Base-by-base conservation (phyloP, 1,140 invertebrate genomes). In the Scaptomyza graminum region DNA sequence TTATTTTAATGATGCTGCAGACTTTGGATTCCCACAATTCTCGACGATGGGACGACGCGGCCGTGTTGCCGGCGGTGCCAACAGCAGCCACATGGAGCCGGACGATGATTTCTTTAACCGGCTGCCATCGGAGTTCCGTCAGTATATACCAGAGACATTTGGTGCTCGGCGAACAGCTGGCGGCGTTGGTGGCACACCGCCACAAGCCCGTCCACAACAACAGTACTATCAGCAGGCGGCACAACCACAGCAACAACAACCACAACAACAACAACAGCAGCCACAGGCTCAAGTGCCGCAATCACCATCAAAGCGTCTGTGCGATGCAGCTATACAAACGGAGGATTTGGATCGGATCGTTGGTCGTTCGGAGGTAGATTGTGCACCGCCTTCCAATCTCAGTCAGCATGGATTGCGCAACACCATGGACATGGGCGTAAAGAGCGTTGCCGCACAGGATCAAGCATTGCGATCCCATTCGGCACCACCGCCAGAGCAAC, bases 361-460 rank as follows among this genome's bases (percentile, higher is more conserved):
- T 47, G 63, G 74, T 9, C 74, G 74, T 70, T 63, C 91, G 31
- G 76, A 91, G 82, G 70, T 89, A 60, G 80, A 89, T 68, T 79
- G 74, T 16, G 82, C 81, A 51, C 75, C 82, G 54, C 13, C 82
- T 25, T 47, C 63, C 12, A 92, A 92, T 39, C 92, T 96, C 12
- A 94, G 94, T 59, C 95, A 96, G 73, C 94, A 95, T 93, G 94
- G 94, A 39, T 79, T 95, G 39, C 94, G 95, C 57, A 96, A 96
- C 71, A 96, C 96, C 9, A 94, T 96, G 49, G 95, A 96, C 83
- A 94, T 96, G 83, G 95, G 95, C 39, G 94, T 95, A 55, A 95
- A 95, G 93, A 93, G 93, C 69, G 92, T 67, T 16, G 80, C 93
- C 68, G 93, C 93, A 64, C 93, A 95, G 67, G 89, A 75, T n/a